Evolutionary conservation across 1,140 invertebrate species (phyloP).

Genomic region (Diorhabda elongata): DNA sequence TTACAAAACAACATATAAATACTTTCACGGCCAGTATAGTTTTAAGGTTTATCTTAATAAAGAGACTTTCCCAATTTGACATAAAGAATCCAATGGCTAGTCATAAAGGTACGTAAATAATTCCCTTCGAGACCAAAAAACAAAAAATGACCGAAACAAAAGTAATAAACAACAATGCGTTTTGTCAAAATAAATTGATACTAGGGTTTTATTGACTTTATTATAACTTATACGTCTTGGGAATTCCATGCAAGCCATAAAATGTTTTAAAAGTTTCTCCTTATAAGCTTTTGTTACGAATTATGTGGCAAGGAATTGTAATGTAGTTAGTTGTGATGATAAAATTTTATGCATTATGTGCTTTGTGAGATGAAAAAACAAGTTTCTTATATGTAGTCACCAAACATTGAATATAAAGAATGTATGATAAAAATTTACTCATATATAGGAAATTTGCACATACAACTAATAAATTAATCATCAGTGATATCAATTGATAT

Average conservation of each 20-base stretch:
- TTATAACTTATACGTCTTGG: background rate
- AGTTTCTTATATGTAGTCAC: too few species aligned
- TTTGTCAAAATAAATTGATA: constrained; percentile 3
- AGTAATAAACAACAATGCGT: constrained; percentile 2
- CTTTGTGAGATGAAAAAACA: too few species aligned
- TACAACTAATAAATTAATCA: too few species aligned
- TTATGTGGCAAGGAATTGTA: background rate
- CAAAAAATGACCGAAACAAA: background rate
- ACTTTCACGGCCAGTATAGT: background rate
- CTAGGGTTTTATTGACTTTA: background rate
- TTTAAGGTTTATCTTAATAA: background rate
- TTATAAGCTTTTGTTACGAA: background rate
- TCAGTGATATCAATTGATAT: too few species aligned
- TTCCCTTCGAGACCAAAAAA: background rate
- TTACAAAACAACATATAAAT: background rate
- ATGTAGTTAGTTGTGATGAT: background rate
- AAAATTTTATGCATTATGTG: too few species aligned
- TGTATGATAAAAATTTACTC: too few species aligned
- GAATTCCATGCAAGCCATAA: background rate
- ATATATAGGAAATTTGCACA: too few species aligned
- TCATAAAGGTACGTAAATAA: background rate
- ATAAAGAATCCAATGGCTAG: background rate
- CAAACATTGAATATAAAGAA: too few species aligned
- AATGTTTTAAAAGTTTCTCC: background rate
- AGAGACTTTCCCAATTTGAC: background rate